phyloP scores from a whole-genome alignment of 2,888 invertebrate genomes.

The Branchellion lobata region DNA sequence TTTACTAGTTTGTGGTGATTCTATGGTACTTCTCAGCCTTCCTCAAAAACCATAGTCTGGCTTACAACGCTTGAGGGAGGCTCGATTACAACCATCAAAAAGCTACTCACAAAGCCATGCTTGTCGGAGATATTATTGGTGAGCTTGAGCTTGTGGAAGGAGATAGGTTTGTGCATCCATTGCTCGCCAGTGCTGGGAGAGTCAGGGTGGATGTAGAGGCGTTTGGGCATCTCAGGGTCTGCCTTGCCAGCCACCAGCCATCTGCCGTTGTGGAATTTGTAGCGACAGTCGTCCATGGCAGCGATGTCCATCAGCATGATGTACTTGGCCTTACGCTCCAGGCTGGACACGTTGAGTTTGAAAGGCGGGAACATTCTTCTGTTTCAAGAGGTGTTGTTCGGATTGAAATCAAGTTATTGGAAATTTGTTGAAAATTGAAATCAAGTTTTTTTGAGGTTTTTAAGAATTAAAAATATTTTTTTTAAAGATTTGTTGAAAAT shows the following conservation, averaged over 20 bases:
- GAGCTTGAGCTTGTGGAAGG: conserved; percentile 97
- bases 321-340: conserved; percentile 98
- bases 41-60: no score
- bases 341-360: conserved; percentile 95
- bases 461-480: no score
- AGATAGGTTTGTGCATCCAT: conserved; percentile 99
- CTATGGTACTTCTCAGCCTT: no score
- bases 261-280: conserved; percentile 66
- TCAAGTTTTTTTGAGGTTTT: no score
- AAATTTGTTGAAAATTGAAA: no score
- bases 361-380: conserved; percentile 99
- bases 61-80: no score
- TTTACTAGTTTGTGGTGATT: no score
- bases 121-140: conserved; percentile 99
- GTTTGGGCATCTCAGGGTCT: conserved; percentile 76
- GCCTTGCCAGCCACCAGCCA: conserved; percentile 77
- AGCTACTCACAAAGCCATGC: conserved; percentile 52
- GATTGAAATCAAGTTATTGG: no score
- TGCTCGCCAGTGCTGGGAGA: conserved; percentile 77
- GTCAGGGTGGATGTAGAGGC: conserved; percentile 98
- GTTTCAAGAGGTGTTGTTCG: no score
- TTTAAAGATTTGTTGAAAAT: no score
- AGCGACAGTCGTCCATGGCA: conserved; percentile 93
- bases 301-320: conserved; percentile 73
- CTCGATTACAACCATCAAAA: background rate